phyloP scores from a whole-genome alignment of 1,140 invertebrate species.

The Drosophila kikkawai region DNA sequence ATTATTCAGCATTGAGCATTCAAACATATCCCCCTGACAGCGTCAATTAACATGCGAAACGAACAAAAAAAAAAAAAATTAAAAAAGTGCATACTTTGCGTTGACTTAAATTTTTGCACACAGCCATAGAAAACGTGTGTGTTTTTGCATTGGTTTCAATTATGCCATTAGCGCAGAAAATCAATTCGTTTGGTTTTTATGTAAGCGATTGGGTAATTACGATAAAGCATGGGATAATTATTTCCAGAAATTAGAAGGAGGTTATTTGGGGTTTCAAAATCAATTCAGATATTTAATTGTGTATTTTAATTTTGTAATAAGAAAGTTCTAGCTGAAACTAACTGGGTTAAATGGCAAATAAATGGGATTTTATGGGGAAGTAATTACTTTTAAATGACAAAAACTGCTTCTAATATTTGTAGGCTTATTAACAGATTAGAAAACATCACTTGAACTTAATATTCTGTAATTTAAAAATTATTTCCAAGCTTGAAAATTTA shows the following conservation, averaged over 20 bases:
- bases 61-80: background rate
- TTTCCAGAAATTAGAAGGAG: background rate
- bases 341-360: background rate
- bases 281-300: background rate
- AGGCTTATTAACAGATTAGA: background rate
- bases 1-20: slow-evolving; percentile 27
- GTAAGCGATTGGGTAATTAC: background rate
- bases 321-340: background rate
- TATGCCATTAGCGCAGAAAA: slow-evolving; percentile 28
- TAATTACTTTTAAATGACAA: background rate
- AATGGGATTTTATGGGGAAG: background rate
- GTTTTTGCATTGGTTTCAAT: slow-evolving; percentile 16
- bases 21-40: slow-evolving; percentile 67
- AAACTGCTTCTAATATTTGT: background rate
- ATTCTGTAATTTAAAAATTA: background rate
- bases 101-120: slow-evolving; percentile 45
- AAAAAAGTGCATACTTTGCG: slow-evolving; percentile 51
- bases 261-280: background rate
- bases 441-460: background rate
- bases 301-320: background rate
- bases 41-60: slow-evolving; percentile 64
- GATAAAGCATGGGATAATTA: background rate
- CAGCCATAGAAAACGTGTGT: slow-evolving; percentile 9
- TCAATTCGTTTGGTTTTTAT: slow-evolving; percentile 24
- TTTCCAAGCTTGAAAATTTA: background rate